Evolutionary conservation across 2,888 invertebrate genomes (phyloP).

Genomic region (Tetragonisca angustula): DNA sequence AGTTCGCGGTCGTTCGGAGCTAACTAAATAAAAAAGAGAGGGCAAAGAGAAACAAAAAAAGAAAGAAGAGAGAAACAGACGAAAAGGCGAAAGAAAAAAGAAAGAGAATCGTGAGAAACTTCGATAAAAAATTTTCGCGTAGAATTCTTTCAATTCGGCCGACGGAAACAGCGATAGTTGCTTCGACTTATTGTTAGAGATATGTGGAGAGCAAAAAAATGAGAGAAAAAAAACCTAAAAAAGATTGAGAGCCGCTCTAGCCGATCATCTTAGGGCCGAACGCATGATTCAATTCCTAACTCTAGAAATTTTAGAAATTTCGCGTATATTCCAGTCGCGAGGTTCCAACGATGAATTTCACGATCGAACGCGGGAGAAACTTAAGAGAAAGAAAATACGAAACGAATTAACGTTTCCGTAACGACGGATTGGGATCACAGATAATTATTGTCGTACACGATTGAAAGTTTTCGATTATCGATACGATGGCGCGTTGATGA

Average conservation of each 20-base stretch:
- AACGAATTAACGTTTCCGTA: constrained; percentile 33
- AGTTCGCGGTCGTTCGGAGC: constrained; percentile 25
- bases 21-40: not conserved
- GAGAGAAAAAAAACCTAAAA: too few species aligned
- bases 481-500: constrained; percentile 42
- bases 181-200: constrained; percentile 26
- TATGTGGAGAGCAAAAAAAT: not conserved
- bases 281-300: constrained; percentile 46
- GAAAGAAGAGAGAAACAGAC: not conserved
- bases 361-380: not conserved
- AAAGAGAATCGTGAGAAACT: not conserved
- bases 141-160: constrained; percentile 50
- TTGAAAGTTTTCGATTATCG: constrained; percentile 63
- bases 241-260: constrained; percentile 36
- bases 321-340: not conserved
- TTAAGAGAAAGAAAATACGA: not conserved
- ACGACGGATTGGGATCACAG: constrained; percentile 52
- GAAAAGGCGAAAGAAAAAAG: not conserved
- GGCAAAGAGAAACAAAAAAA: not conserved
- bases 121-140: constrained; percentile 19
- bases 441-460: constrained; percentile 33
- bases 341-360: not conserved
- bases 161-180: constrained; percentile 33
- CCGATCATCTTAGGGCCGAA: constrained; percentile 48
- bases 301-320: constrained; percentile 37